Base-by-base conservation (phyloP, 2,113 vertebrate species). In the Sturnira hondurensis region DNA sequence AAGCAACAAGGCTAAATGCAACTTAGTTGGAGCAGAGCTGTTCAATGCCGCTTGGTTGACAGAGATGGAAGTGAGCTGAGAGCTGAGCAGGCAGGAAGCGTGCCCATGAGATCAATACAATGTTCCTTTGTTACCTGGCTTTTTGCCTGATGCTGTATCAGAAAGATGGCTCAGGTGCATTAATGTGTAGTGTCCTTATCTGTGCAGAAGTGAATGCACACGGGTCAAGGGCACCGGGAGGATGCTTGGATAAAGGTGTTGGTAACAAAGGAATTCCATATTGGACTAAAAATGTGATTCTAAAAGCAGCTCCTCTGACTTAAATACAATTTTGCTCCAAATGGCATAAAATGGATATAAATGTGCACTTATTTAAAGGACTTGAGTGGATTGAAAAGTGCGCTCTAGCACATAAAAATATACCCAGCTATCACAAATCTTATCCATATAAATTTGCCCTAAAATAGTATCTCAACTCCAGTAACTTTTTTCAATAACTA, bases 221-320 rank as follows among this genome's bases (percentile, higher is more conserved):
- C 31, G 91, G 26, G 19, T 73, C 38, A 41, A 70, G 16, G 47
- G 70, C 33, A 45, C n/a, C 24, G 76, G 38, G 71, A 91, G 38
- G 36, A 24, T 67, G 33, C 41, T 92, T 94, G 9, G 28, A 24
- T 67, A 94, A 94, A 90, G 65, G 22, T 20, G 17, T 63, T 36
- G 47, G 41, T 47, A 68, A 52, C 56, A 85, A 88, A 58, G 26
- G 41, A 58, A 76, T 70, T 74, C 11, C 24, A 24, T 41, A 74
- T 68, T 71, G 83, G 58, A 47, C 76, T 38, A 56, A 88, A 36
- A 83, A 33, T 93, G 61, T 93, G 82, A 94, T 83, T 77, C 83
- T 77, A 76, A 94, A 94, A 87, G 41, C 31, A 56, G 15, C 15
- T 50, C 93, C 54, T 71, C 3, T 73, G 43, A 83, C 45, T 88